These are phyloP conservation scores for Palythoa grandiflora DNA, from an alignment of 92 coral and sea anemone species.

Conservation along the genomic window DNA sequence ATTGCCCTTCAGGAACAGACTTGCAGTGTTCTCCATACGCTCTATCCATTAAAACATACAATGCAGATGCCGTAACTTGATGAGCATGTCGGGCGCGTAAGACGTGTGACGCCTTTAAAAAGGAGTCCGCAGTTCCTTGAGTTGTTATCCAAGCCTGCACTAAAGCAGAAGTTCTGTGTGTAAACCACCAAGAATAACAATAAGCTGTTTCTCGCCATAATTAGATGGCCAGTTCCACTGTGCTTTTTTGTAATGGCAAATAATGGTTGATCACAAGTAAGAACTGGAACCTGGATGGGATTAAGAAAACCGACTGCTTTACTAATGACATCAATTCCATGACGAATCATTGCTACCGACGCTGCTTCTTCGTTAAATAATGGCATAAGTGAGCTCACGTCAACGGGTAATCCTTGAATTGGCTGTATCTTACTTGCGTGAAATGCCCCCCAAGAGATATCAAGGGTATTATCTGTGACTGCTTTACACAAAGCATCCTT, in stretches of 20 bases:
- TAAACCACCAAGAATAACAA: slow-evolving; percentile 65
- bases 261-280: slow-evolving; percentile 73
- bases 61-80: slow-evolving; percentile 21
- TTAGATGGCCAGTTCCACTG: slow-evolving; percentile 55
- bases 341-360: slow-evolving; percentile 70
- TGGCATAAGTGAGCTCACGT: slow-evolving; percentile 50
- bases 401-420: slow-evolving; percentile 26
- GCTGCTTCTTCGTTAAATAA: slow-evolving; percentile 63
- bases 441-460: slow-evolving; percentile 73
- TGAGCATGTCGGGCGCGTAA: not conserved
- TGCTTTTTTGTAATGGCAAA: slow-evolving; percentile 31
- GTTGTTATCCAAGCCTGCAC: slow-evolving; percentile 11
- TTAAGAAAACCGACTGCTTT: slow-evolving; percentile 58
- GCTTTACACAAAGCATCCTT: no score
- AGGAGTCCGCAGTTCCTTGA: slow-evolving; percentile 35
- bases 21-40: slow-evolving; percentile 42
- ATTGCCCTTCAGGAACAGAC: no score
- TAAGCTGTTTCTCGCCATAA: slow-evolving; percentile 35
- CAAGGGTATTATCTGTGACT: slow-evolving; percentile 28
- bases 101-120: slow-evolving; percentile 27
- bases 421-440: slow-evolving; percentile 53
- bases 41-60: slow-evolving; percentile 60
- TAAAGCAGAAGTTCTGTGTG: slow-evolving; percentile 33
- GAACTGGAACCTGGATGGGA: not conserved
- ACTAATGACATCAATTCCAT: slow-evolving; percentile 63